Conservation (phyloP, 2,113 vertebrate species). For the Camelus dromedarius region DNA sequence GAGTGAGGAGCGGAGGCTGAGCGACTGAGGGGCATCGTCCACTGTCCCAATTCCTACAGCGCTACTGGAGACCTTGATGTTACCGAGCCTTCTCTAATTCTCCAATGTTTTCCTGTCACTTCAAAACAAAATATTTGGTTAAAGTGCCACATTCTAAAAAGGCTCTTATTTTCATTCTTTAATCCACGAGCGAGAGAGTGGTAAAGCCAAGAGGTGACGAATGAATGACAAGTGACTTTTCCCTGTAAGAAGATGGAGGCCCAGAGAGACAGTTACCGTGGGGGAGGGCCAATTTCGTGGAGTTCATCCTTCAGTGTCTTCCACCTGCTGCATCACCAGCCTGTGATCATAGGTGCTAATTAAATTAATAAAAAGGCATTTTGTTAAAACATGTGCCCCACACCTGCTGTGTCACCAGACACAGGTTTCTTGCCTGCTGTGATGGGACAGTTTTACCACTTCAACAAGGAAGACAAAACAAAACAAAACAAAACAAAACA, state of each 20-base stretch:
- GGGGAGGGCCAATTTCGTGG: too few relatives aligned
- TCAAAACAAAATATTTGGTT: background rate
- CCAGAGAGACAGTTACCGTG: accelerated
- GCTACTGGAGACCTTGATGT: background rate
- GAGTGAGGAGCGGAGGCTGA: background rate
- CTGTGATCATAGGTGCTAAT: constrained; percentile 70
- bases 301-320: background rate
- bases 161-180: background rate
- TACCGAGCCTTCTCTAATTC: background rate
- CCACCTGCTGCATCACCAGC: background rate
- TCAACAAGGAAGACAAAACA: background rate
- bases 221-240: background rate
- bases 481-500: constrained; percentile 26
- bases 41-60: background rate
- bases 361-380: constrained; percentile 66
- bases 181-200: background rate
- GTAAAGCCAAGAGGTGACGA: background rate
- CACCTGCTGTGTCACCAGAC: constrained; percentile 60
- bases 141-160: background rate
- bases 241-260: background rate
- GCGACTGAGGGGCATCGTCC: background rate
- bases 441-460: constrained; percentile 1
- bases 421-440: constrained; percentile 26
- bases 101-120: background rate
- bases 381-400: constrained; percentile 52